A percentile compares a stretch with the other conserved stretches of the same genome.
These are phyloP conservation scores for Nomada goodeniana DNA, from an alignment of 2,888 invertebrate genomes.

Conservation along the genomic window DNA sequence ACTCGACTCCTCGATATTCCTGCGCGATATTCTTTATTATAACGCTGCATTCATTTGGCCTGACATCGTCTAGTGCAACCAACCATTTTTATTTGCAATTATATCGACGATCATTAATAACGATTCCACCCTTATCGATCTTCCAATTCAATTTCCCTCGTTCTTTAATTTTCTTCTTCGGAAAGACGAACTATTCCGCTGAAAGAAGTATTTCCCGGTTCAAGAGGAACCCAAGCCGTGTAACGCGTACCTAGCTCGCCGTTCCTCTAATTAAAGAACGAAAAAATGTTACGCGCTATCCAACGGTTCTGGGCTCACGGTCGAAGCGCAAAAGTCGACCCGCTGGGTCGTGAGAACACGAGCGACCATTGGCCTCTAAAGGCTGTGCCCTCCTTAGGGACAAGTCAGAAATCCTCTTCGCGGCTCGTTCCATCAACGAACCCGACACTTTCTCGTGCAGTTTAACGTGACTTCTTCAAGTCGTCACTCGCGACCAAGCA, in stretches of 20 bases:
- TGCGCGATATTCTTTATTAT: neutral
- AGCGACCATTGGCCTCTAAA: slow-evolving; percentile 73
- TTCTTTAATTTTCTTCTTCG: too few relatives aligned
- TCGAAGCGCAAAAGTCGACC: slow-evolving; percentile 45
- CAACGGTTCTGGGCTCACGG: neutral
- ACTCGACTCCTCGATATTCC: neutral
- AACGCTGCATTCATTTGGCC: too few relatives aligned
- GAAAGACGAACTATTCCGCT: too few relatives aligned
- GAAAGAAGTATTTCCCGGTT: too few relatives aligned
- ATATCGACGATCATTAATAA: too few relatives aligned
- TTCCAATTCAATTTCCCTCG: too few relatives aligned
- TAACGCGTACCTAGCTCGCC: neutral
- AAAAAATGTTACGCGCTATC: slow-evolving; percentile 20
- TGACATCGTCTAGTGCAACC: too few relatives aligned
- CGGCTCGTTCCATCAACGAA: slow-evolving; percentile 72
- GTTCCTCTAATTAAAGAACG: neutral
- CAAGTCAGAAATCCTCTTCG: slow-evolving; percentile 66
- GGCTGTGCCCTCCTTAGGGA: slow-evolving; percentile 65
- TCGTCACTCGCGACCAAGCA: slow-evolving; percentile 62
- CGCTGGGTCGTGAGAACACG: slow-evolving; percentile 78
- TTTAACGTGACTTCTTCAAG: slow-evolving; percentile 73
- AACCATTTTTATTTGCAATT: too few relatives aligned
- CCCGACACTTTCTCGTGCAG: slow-evolving; percentile 79
- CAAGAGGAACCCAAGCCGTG: too few relatives aligned
- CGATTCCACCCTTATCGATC: too few relatives aligned